phyloP scores from a whole-genome alignment of 2,888 invertebrate species.

The Acrobasis suavella region DNA sequence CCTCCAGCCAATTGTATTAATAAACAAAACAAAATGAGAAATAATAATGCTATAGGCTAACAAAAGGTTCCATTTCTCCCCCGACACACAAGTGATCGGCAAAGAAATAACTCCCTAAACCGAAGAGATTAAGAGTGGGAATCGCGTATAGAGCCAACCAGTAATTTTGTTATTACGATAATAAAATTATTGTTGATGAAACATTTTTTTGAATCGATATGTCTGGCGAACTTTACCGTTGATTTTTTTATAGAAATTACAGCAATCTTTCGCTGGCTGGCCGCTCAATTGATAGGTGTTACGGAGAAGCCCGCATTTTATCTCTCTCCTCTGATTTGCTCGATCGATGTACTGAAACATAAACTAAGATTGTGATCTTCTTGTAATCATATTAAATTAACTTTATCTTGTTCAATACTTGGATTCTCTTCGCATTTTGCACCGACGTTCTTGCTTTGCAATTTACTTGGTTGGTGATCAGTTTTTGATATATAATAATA shows the following conservation, averaged over 20 bases:
- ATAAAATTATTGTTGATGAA: constrained; percentile 83
- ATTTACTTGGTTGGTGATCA: neutral
- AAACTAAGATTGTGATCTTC: constrained; percentile 8
- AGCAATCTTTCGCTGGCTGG: constrained; percentile 68
- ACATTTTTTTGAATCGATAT: constrained; percentile 80
- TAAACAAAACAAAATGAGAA: constrained; percentile 83
- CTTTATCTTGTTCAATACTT: constrained; percentile 7
- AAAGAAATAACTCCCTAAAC: constrained; percentile 65
- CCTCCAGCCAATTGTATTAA: constrained; percentile 83
- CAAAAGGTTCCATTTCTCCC: constrained; percentile 83
- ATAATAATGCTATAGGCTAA: constrained; percentile 83
- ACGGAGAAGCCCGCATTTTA: constrained; percentile 46
- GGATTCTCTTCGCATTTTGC: neutral
- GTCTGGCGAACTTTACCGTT: constrained; percentile 80
- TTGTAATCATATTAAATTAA: constrained; percentile 5
- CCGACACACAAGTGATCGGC: constrained; percentile 63
- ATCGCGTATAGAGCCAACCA: constrained; percentile 66
- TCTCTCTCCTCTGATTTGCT: constrained; percentile 47
- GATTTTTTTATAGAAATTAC: constrained; percentile 79
- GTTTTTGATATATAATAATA: neutral
- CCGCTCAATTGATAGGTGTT: constrained; percentile 73
- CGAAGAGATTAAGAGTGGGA: constrained; percentile 64
- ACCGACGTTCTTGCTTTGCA: neutral
- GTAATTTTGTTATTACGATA: constrained; percentile 83
- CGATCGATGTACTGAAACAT: constrained; percentile 30